Evolutionary conservation across 2,113 vertebrate genomes (phyloP).

Genomic region (Melanerpes formicivorus): DNA sequence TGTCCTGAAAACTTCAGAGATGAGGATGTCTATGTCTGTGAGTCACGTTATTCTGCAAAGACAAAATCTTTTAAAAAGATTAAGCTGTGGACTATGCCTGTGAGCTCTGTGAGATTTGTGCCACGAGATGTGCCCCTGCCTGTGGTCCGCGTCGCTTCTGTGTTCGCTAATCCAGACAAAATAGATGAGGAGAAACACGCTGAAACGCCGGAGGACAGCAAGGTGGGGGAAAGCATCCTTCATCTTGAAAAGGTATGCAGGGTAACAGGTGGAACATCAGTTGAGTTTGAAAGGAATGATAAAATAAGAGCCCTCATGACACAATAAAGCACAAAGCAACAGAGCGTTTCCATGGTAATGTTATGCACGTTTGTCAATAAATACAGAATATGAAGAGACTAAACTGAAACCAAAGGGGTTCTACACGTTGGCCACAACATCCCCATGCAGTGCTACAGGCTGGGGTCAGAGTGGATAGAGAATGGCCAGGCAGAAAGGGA

Average conservation of each 20-base stretch:
- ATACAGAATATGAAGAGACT: not conserved
- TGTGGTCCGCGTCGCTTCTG: constrained; percentile 95
- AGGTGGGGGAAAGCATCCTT: constrained; percentile 76
- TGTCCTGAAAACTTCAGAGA: constrained; percentile 92
- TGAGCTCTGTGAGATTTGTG: constrained; percentile 92
- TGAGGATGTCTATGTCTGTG: constrained; percentile 96
- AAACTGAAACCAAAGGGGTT: not conserved
- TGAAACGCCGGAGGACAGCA: constrained; percentile 85
- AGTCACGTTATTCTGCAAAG: constrained; percentile 97
- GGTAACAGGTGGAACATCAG: not conserved
- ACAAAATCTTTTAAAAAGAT: constrained; percentile 99
- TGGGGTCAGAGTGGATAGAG: too few species aligned
- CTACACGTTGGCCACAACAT: too few species aligned
- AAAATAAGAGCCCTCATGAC: not conserved
- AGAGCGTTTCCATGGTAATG: not conserved
- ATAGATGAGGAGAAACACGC: constrained; percentile 86
- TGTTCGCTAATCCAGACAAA: constrained; percentile 91
- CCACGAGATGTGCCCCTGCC: constrained; percentile 91
- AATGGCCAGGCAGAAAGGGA: too few species aligned
- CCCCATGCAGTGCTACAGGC: too few species aligned
- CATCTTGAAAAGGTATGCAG: constrained; percentile 81
- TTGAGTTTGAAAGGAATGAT: not conserved
- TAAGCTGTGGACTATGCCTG: constrained; percentile 97
- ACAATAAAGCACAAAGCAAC: not conserved
- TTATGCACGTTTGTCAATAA: not conserved